A percentile compares a stretch with the other conserved stretches of the same genome.
phyloP scores from a whole-genome alignment of 2,888 invertebrate species.

The Parochlus steinenii region DNA sequence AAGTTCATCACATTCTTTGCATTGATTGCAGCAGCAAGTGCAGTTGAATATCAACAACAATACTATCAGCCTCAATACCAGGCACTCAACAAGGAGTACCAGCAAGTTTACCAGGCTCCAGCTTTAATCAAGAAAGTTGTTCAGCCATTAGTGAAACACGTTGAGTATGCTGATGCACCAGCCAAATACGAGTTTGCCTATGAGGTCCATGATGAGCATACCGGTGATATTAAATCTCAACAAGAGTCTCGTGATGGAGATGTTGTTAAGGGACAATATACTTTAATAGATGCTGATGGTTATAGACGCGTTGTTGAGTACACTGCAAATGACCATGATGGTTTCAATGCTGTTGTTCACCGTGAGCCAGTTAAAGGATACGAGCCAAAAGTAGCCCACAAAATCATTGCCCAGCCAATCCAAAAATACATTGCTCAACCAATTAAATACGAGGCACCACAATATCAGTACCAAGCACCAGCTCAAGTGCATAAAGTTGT shows the following conservation, averaged over 20 bases:
- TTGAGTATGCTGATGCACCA: conserved; percentile 3
- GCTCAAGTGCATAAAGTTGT: conserved; percentile 4
- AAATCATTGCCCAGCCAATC: conserved; percentile 5
- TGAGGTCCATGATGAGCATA: conserved; percentile 8
- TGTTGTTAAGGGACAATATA: conserved; percentile 8
- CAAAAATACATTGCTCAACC: not conserved
- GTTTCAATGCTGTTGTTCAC: not conserved
- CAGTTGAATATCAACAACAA: too few species aligned
- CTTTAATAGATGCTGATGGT: conserved; percentile 11
- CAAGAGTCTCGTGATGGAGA: conserved; percentile 3
- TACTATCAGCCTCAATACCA: too few species aligned
- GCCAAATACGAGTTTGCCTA: conserved; percentile 12
- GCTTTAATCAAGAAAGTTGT: not conserved
- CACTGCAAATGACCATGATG: not conserved
- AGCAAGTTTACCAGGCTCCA: conserved; percentile 4
- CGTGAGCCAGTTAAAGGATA: not conserved
- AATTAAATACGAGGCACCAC: conserved; percentile 6
- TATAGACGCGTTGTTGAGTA: not conserved
- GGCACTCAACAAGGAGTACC: too few species aligned
- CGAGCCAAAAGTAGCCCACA: too few species aligned
- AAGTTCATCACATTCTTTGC: too few species aligned
- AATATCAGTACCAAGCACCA: not conserved
- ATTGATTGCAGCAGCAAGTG: too few species aligned
- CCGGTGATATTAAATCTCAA: conserved; percentile 8
- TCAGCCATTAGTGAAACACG: not conserved